Evolutionary conservation across 2,888 invertebrate genomes (phyloP), one percentile per base, ranked within the genome.

Genomic region (Aporophyla lueneburgensis): DNA sequence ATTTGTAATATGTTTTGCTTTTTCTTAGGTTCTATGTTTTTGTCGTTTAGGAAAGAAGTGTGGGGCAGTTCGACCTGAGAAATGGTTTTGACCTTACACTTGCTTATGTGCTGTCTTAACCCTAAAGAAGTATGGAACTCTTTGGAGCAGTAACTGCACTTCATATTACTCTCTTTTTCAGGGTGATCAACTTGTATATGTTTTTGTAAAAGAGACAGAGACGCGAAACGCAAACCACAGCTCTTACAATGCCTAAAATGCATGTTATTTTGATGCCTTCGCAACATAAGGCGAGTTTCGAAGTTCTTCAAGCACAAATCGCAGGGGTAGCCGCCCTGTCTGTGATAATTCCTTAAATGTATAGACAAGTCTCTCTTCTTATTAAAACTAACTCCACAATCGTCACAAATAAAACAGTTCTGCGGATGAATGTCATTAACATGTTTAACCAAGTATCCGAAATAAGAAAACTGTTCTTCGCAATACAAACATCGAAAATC

Each of bases 101-200:
- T 94, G 27, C 89, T 91, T 2, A 91, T 85, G 73, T 96, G 96
- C 59, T 93, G 92, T 65, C 90, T 91, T 9, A 96, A 83, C 3
- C 95, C 95, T 68, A 93, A 90, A 2, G 89, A 78, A 0, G 95
- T 92, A 78, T 94, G 93, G 10, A 93, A 93, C 66, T 92, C 88
- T 83, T 95, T 95, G 0, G 91, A 90, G 68, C 96, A 96, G 78
- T 91, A 92, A n/a, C 86, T 88, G 72, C 96, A 96, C 33, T 93
- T 93, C n/a, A 92, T 86, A 53, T 83, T 89, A 1, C 87, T 91
- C 21, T 91, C 91, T 53, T 62, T 80, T 40, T 92, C 89, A 0
- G 93, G 91, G 78, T 96, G 96, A 40, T 94, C 93, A 1, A 88
- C 61, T 27, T 88, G 86, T 0, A 93, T 87, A 78, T 96, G 96